These are phyloP conservation scores for Caenorhabditis parvicauda DNA, from an alignment of 2,888 invertebrate genomes.

Conservation along the genomic window DNA sequence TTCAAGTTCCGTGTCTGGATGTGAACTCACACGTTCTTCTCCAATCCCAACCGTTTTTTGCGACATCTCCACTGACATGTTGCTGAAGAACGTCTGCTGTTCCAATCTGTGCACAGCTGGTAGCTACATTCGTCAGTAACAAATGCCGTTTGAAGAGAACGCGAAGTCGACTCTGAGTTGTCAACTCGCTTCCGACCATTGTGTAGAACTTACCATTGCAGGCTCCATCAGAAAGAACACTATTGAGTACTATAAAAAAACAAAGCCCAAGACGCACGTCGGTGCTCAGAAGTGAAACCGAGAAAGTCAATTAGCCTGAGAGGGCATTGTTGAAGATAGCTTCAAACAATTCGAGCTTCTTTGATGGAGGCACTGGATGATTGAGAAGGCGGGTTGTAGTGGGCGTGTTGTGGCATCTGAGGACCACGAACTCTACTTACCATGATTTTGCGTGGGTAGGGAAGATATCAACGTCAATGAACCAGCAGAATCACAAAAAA, in stretches of 20 bases:
- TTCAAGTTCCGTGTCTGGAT: too few relatives aligned
- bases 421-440: too few relatives aligned
- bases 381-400: too few relatives aligned
- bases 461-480: too few relatives aligned
- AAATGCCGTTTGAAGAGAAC: slow-evolving; percentile 28
- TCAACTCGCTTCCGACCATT: too few relatives aligned
- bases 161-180: slow-evolving; percentile 14
- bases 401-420: too few relatives aligned
- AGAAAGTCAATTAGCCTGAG: slow-evolving; percentile 23
- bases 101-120: slow-evolving; percentile 35
- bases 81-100: slow-evolving; percentile 38
- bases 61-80: slow-evolving; percentile 34
- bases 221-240: too few relatives aligned
- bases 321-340: slow-evolving; percentile 3
- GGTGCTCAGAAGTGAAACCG: slow-evolving; percentile 12
- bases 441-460: too few relatives aligned
- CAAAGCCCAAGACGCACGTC: slow-evolving; percentile 15
- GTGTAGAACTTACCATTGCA: too few relatives aligned
- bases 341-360: background rate
- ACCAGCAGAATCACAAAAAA: too few relatives aligned
- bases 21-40: slow-evolving; percentile 29
- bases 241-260: too few relatives aligned
- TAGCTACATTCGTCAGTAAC: slow-evolving; percentile 29
- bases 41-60: slow-evolving; percentile 36
- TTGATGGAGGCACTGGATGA: too few relatives aligned